Evolutionary conservation across 2,113 vertebrate species (phyloP).

Genomic region (Caranx melampygus): DNA sequence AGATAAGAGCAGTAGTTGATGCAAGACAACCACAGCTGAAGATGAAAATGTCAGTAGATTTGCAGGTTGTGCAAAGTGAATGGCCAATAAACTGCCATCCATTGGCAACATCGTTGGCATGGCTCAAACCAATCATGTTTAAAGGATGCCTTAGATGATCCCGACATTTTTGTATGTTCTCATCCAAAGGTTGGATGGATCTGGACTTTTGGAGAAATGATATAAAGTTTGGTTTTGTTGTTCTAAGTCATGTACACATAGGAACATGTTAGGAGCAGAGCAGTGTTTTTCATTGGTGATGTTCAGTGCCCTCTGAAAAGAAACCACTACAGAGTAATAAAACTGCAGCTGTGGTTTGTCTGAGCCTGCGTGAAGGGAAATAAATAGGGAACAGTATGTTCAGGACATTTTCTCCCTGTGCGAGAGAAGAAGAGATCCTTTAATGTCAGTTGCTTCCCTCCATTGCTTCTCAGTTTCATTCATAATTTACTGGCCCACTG

Average conservation of each 20-base stretch:
- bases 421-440: not conserved
- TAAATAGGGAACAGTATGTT: conserved; percentile 46
- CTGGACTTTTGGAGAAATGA: too few relatives aligned
- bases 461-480: conserved; percentile 50
- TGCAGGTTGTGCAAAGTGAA: too few relatives aligned
- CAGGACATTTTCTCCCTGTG: conserved; percentile 5
- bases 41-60: too few relatives aligned
- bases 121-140: too few relatives aligned
- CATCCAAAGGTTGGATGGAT: too few relatives aligned
- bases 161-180: too few relatives aligned
- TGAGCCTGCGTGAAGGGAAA: conserved; percentile 21
- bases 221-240: not conserved
- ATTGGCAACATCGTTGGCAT: too few relatives aligned
- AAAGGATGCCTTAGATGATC: too few relatives aligned
- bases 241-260: not conserved
- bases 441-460: conserved; percentile 16
- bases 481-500: conserved; percentile 58
- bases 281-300: not conserved
- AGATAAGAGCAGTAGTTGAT: too few relatives aligned
- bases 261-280: not conserved
- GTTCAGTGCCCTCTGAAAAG: conserved; percentile 7
- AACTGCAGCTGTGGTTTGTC: conserved; percentile 64
- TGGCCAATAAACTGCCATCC: too few relatives aligned
- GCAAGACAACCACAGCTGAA: too few relatives aligned
- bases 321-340: conserved; percentile 30